Evolutionary conservation across 2,888 invertebrate genomes (phyloP), one percentile per base, ranked within the genome.

Genomic region (Neoaliturus tenellus): DNA sequence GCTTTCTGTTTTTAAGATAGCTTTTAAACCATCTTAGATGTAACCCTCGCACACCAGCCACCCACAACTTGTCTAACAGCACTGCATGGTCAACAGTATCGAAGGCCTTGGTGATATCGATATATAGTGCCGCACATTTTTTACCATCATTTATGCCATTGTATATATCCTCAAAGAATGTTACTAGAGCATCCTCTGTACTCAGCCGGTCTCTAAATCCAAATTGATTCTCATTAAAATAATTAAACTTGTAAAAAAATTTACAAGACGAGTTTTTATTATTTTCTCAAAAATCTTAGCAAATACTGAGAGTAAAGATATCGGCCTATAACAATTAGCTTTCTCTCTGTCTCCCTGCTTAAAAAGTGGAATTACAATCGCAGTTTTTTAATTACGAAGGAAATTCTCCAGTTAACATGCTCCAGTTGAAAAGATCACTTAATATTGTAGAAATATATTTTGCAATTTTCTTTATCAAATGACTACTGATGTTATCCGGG

Each of bases 231-330:
- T 6, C 12, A 17, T 17, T 48, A 48, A 48, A 48, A 17, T 17
- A 48, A 17, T 48, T 48, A n/a, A 4, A 4, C 12, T 48, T 48
- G 3, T 17, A 48, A n/a, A 48, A 48, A 48, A 48, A 14, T 48
- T 6, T 14, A n/a, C 4, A 4, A 48, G 17, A 14, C 48, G 6
- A n/a, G 6, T 48, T 48, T 48, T 48, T n/a, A 48, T 17, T 48
- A 48, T 4, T 41, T 75, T 75, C 48, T 75, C 75, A 75, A 75
- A 41, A 17, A 75, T 41, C 44, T 75, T 39, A n/a, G 75, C 17
- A 14, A 75, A 20, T 14, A 75, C 44, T n/a, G 75, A 28, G 1
- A 75, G n/a, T 3, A 75, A 23, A 10, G 75, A 75, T 33, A 75
- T 75, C 6, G 75, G 75, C 12, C 75, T 41, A 23, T 75, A 75